A percentile compares a stretch with the other conserved stretches of the same genome.
Evolutionary conservation across 35 echinoderm and acorn worm genomes (phyloP).

Genomic region (Anneissia japonica): DNA sequence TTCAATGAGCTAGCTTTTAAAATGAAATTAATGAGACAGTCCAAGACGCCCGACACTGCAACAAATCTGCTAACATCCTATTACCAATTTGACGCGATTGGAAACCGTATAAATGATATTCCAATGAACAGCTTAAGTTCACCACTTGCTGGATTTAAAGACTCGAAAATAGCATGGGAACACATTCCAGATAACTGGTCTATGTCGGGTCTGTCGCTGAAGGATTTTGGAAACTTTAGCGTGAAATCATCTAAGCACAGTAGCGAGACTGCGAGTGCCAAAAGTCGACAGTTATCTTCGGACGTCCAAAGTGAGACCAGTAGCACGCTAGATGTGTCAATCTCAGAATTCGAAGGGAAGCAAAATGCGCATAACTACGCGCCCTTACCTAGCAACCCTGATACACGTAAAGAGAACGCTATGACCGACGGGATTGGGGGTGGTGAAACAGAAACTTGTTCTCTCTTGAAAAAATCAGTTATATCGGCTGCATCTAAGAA

Average conservation of each 20-base stretch:
- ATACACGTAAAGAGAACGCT: not conserved
- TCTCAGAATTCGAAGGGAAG: not conserved
- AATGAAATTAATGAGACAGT: not conserved
- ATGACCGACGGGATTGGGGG: not conserved
- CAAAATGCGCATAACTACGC: not conserved
- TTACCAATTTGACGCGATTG: constrained; percentile 36
- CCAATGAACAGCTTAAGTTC: not conserved
- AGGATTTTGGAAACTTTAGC: not conserved
- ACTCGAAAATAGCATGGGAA: not conserved
- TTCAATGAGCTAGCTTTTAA: not conserved
- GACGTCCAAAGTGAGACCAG: not conserved
- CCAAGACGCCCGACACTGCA: not conserved
- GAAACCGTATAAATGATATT: constrained; percentile 12
- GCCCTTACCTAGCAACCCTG: not conserved
- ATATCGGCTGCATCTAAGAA: not conserved
- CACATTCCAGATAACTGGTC: constrained; percentile 25
- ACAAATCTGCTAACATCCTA: constrained; percentile 20
- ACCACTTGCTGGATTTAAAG: not conserved
- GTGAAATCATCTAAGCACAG: constrained; percentile 6
- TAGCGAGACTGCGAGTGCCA: not conserved
- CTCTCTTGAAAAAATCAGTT: not conserved
- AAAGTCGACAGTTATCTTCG: not conserved
- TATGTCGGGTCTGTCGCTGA: not conserved
- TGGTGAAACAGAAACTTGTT: not conserved
- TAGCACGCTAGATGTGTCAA: not conserved